These are phyloP conservation scores for Eulemur mongoz DNA, from an alignment of 2,797 vertebrate species.

Conservation along the genomic window DNA sequence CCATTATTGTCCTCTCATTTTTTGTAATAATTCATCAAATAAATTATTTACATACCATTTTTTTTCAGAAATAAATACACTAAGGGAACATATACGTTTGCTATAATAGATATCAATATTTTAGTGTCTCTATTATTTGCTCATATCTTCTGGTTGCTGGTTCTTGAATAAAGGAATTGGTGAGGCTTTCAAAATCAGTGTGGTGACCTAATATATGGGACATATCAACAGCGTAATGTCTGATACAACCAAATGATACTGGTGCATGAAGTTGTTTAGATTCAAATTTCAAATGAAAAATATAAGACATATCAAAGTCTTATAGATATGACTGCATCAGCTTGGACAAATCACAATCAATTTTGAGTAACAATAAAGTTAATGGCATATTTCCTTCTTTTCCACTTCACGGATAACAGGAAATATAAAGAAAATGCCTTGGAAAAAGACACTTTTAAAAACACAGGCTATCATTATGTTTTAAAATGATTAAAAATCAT, in stretches of 20 bases:
- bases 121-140: neutral
- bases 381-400: neutral
- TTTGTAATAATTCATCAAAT: neutral
- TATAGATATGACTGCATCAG: neutral
- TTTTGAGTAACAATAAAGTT: conserved; percentile 5
- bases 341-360: neutral
- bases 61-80: conserved; percentile 4
- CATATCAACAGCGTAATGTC: neutral
- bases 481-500: conserved; percentile 39
- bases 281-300: neutral
- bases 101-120: neutral
- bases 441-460: neutral
- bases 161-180: neutral
- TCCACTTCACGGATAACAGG: neutral
- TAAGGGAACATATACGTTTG: neutral
- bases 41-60: neutral
- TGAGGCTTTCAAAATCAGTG: neutral
- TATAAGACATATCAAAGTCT: neutral
- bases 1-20: neutral
- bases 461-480: neutral
- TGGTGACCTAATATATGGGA: neutral
- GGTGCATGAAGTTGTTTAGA: neutral
- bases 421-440: neutral
- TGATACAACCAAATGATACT: neutral
- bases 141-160: neutral